Evolutionary conservation across 2,113 vertebrate genomes (phyloP), one percentile per base, ranked within the genome.

Genomic region (Pavo muticus): DNA sequence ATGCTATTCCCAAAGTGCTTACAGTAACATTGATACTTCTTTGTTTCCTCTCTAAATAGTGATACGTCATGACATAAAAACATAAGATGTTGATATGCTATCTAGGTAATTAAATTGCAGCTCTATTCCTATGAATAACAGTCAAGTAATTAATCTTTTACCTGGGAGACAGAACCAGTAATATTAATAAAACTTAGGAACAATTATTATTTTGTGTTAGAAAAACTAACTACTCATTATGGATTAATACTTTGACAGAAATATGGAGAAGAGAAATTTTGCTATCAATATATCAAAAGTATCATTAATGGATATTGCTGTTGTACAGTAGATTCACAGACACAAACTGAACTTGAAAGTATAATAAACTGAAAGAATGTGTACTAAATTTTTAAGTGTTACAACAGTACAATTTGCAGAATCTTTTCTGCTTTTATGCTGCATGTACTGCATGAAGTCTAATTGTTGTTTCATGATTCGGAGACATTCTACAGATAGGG

Each of bases 111-210:
- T 97, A 88, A 91, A 68, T 83, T 96, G 65, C 68, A 95, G 52
- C 50, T 94, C 60, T 57, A 77, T 91, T 96, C 84, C 32, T 95
- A 78, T 78, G 96, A 95, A 94, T 92, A 90, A 71, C 19, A 87
- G 91, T 57, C 73, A 96, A 96, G 86, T 95, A 97, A 97, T 97
- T 97, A 97, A 96, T 97, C 91, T 96, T 97, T 96, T 96, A 91
- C 93, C 91, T 95, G 88, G 56, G 93, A 98, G 94, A 96, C 73
- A 81, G 73, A 74, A 72, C 39, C 83, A 57, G 50, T 39, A 69
- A 90, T 94, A 93, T 95, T 96, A 97, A 96, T 93, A 96, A 97
- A 96, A 90, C 65, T 78, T 57, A 35, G 71, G 56, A 92, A 95
- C 45, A 84, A 88, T 87, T 94, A 91, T 80, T 1, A 68, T 84